phyloP scores from a whole-genome alignment of 1,140 invertebrate species.

The Arctopsyche grandis region DNA sequence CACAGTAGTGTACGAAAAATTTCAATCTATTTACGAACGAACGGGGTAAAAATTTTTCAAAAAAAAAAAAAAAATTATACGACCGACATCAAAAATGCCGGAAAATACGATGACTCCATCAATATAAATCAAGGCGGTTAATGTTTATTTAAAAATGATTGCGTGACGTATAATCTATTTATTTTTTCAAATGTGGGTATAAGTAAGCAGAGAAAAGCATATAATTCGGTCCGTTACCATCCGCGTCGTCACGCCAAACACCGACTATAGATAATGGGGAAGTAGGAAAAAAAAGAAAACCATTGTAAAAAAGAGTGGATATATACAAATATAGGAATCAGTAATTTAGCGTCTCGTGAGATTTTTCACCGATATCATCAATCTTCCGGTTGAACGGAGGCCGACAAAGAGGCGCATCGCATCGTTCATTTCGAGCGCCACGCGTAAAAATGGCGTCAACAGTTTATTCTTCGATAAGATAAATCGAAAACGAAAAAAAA shows the following conservation, averaged over 20 bases:
- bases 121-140: constrained; percentile 40
- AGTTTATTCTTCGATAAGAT: background rate
- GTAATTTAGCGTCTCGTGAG: constrained; percentile 14
- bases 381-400: constrained; percentile 16
- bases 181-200: background rate
- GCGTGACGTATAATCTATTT: constrained; percentile 40
- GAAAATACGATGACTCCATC: constrained; percentile 37
- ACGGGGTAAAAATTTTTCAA: constrained; percentile 26
- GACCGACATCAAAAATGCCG: constrained; percentile 15
- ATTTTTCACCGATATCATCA: constrained; percentile 34
- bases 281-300: background rate
- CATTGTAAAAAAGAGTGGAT: too few species aligned
- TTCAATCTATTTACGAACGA: background rate
- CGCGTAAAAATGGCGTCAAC: background rate
- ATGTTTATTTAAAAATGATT: constrained; percentile 45
- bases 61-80: too few species aligned
- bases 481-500: background rate
- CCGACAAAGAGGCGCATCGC: constrained; percentile 11
- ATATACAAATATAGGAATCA: constrained; percentile 14
- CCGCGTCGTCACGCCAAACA: constrained; percentile 28
- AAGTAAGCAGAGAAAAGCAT: background rate
- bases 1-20: background rate
- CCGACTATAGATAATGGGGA: constrained; percentile 28
- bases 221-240: background rate
- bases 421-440: constrained; percentile 9